phyloP scores from a whole-genome alignment of 2,888 invertebrate genomes.

The Cantharis lateralis region DNA sequence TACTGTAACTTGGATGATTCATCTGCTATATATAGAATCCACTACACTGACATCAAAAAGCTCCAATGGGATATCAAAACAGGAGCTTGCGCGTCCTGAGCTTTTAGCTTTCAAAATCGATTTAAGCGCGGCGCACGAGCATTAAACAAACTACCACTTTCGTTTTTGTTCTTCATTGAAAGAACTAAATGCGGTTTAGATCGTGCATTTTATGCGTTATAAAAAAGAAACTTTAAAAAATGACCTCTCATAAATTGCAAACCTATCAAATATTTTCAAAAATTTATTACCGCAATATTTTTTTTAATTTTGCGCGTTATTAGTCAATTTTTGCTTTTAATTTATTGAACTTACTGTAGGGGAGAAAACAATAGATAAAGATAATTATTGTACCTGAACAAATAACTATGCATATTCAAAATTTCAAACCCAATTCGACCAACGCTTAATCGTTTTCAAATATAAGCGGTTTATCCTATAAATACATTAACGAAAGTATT shows the following conservation, averaged over 20 bases:
- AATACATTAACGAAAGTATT: slow-evolving; percentile 6
- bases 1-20: slow-evolving; percentile 54
- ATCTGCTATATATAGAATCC: slow-evolving; percentile 53
- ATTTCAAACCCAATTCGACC: slow-evolving; percentile 9
- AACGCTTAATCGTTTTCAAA: slow-evolving; percentile 13
- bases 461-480: slow-evolving; percentile 19
- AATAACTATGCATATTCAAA: slow-evolving; percentile 7
- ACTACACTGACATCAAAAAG: slow-evolving; percentile 46
- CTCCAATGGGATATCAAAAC: slow-evolving; percentile 44
- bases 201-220: slow-evolving; percentile 39
- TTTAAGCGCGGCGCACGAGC: slow-evolving; percentile 30
- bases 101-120: slow-evolving; percentile 28
- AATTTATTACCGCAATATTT: neutral
- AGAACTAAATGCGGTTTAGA: slow-evolving; percentile 33
- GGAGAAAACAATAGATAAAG: slow-evolving; percentile 14
- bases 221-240: slow-evolving; percentile 7
- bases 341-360: slow-evolving; percentile 4
- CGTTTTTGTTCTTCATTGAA: slow-evolving; percentile 37
- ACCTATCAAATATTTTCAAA: neutral
- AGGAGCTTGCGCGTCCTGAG: slow-evolving; percentile 44
- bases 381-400: slow-evolving; percentile 14
- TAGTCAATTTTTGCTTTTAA: slow-evolving; percentile 6
- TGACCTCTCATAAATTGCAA: neutral
- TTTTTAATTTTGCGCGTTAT: neutral
- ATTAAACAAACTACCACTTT: slow-evolving; percentile 26